Evolutionary conservation across 1,140 invertebrate species (phyloP), one percentile per base, ranked within the genome.

Genomic region (Pollicipes pollicipes): DNA sequence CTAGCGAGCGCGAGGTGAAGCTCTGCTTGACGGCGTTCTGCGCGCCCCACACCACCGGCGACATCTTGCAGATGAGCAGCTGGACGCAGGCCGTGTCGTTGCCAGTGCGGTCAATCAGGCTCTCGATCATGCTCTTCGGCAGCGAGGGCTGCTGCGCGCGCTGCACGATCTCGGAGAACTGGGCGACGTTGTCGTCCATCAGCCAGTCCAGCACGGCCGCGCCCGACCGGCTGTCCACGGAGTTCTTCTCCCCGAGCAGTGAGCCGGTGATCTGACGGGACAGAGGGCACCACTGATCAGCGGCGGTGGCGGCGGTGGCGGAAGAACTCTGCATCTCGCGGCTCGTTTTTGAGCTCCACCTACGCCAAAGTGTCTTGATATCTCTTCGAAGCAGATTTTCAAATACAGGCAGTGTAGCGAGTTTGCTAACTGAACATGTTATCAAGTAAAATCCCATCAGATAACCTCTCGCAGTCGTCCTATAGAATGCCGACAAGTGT

Each of bases 11-110:
- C 27, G 31, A 58, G 21, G 26, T 31, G 70, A 71, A 71, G n/a
- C 64, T 45, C 26, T 73, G 70, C 27, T 70, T 69, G 29, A 71
- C 70, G 70, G 71, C 32, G 16, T 83, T 82, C 77, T 91, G 89
- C 82, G 89, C 88, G 69, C 85, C 86, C 78, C 81, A 84, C 72
- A 91, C 84, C 63, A 91, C 84, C 1, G 89, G 89, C 1, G 86
- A 84, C 66, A 84, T 84, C 80, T 90, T 91, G 76, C 90, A 92
- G 70, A 91, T 78, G 21, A 92, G 77, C 26, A 90, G 79, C 77
- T 86, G 85, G 2, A 91, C 80, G 75, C 90, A 92, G 63, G 84
- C 83, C 0, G 83, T 85, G 73, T 86, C 84, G 70, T 85, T 83
- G 1, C 81, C 81, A 10, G 80, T 78, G 68, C 81, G 77, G 28